A percentile compares a stretch with the other conserved stretches of the same genome.
These are phyloP conservation scores for Tetropium fuscum DNA, from an alignment of 2,888 invertebrate species.

Conservation along the genomic window DNA sequence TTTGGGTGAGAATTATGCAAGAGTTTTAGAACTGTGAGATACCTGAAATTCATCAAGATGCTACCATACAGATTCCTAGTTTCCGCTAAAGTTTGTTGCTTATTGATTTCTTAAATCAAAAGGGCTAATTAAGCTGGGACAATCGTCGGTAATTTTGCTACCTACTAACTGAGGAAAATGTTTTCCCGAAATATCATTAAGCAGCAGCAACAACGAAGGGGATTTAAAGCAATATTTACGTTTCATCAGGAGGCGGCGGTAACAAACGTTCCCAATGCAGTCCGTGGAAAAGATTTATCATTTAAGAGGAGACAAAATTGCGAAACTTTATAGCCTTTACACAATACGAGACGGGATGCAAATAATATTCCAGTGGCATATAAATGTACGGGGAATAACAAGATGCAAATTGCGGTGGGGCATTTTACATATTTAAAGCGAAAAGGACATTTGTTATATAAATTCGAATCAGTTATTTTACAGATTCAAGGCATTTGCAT, in stretches of 20 bases:
- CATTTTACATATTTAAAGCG: constrained; percentile 19
- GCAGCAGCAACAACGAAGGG: constrained; percentile 7
- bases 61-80: too few species aligned
- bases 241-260: constrained; percentile 37
- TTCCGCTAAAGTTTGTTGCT: too few species aligned
- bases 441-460: constrained; percentile 13
- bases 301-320: constrained; percentile 46
- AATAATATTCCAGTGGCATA: constrained; percentile 30
- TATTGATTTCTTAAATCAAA: too few species aligned
- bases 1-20: too few species aligned
- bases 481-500: neutral
- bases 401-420: constrained; percentile 6
- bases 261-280: constrained; percentile 44
- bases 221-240: constrained; percentile 37
- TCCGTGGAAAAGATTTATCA: constrained; percentile 44
- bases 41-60: too few species aligned
- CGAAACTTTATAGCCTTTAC: constrained; percentile 42
- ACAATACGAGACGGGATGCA: constrained; percentile 41
- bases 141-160: too few species aligned
- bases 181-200: constrained; percentile 18
- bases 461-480: constrained; percentile 14
- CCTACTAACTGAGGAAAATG: too few species aligned
- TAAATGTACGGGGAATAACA: constrained; percentile 3
- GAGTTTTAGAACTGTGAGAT: too few species aligned
- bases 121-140: too few species aligned